Evolutionary conservation across 1,140 invertebrate genomes (phyloP).

Genomic region (Mya arenaria): DNA sequence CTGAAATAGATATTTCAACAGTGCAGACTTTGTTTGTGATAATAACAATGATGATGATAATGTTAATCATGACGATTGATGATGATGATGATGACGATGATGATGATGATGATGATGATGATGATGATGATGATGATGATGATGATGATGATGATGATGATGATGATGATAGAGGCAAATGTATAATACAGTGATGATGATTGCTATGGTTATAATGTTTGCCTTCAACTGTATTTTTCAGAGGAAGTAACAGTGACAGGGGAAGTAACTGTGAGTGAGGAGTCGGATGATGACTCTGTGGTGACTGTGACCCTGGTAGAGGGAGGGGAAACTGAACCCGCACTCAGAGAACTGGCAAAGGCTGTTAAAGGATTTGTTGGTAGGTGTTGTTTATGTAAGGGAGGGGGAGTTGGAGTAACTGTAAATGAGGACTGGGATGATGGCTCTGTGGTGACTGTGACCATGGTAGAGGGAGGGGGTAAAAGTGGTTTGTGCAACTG

Average conservation of each 20-base stretch:
- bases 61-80: not conserved
- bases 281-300: conserved; percentile 69
- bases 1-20: too few relatives aligned
- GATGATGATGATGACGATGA: conserved; percentile 13
- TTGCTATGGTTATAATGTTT: too few relatives aligned
- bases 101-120: conserved; percentile 29
- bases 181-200: too few relatives aligned
- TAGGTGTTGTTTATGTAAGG: conserved; percentile 41
- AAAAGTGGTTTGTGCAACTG: not conserved
- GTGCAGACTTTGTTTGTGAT: too few relatives aligned
- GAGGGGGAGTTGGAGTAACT: not conserved
- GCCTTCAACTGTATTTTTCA: too few relatives aligned
- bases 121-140: conserved; percentile 13
- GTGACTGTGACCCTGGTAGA: conserved; percentile 63
- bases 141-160: conserved; percentile 9
- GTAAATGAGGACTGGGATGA: conserved; percentile 60
- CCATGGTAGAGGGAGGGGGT: not conserved
- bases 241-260: not conserved
- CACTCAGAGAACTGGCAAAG: conserved; percentile 69
- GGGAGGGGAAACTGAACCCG: conserved; percentile 52
- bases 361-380: conserved; percentile 75
- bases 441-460: conserved; percentile 72
- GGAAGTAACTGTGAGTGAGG: conserved; percentile 39
- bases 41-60: too few relatives aligned
- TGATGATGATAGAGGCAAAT: not conserved